Percentiles rank a stretch among this genome's conserved stretches.
phyloP scores from a whole-genome alignment of 2,113 vertebrate genomes.

The Pseudopodoces humilis region DNA sequence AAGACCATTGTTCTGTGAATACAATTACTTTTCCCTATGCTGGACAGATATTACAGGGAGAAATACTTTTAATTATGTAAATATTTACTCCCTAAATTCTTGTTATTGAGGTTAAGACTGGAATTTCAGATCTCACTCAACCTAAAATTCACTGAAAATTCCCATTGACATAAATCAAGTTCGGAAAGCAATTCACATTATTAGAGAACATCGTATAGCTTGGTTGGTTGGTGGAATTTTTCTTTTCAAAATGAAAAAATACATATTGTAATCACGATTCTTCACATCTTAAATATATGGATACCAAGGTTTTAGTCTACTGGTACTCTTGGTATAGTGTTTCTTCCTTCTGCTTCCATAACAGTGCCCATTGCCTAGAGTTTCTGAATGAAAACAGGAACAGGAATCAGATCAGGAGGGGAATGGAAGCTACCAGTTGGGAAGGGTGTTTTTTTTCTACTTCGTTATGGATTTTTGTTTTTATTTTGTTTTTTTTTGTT shows the following conservation, averaged over 20 bases:
- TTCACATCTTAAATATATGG: neutral
- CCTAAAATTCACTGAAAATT: neutral
- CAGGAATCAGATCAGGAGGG: neutral
- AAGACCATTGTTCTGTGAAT: neutral
- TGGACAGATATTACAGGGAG: neutral
- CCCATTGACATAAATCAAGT: neutral
- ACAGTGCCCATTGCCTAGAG: neutral
- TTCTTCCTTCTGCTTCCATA: neutral
- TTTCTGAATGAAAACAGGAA: neutral
- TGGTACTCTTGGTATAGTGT: too few species aligned
- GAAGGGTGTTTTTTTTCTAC: neutral
- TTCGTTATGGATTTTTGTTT: neutral
- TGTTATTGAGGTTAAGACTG: neutral
- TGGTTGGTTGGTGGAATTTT: neutral
- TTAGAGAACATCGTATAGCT: rapidly evolving
- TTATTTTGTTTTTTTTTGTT: neutral
- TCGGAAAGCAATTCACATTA: neutral
- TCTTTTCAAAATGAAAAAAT: neutral
- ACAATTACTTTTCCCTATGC: neutral
- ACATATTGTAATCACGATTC: neutral
- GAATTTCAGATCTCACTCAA: neutral
- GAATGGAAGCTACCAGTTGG: neutral
- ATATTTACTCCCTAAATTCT: neutral
- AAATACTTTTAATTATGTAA: neutral
- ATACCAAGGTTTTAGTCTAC: neutral